Percentiles rank a stretch among this genome's conserved stretches.
phyloP scores from a whole-genome alignment of 2,113 vertebrate genomes.

The Colius striatus region DNA sequence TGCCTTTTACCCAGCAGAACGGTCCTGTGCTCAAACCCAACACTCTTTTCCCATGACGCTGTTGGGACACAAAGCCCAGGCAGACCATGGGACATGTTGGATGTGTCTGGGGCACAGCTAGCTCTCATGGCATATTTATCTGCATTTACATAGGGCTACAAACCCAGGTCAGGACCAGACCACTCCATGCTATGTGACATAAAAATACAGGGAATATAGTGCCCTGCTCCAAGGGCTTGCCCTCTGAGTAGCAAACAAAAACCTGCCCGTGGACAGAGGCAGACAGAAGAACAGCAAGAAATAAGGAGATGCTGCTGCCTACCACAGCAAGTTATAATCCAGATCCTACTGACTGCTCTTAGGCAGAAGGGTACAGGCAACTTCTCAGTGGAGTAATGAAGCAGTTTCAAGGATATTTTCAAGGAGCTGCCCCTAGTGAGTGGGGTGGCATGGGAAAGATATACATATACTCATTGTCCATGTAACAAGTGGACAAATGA shows the following conservation, averaged over 20 bases:
- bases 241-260: background rate
- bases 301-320: background rate
- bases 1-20: background rate
- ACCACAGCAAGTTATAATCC: background rate
- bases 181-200: background rate
- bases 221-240: background rate
- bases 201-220: background rate
- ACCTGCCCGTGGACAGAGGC: background rate
- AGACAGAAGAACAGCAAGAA: background rate
- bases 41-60: background rate
- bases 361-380: background rate
- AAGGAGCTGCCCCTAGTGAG: background rate
- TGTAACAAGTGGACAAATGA: fast-evolving
- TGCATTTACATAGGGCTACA: background rate
- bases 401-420: background rate
- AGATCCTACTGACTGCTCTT: background rate
- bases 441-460: background rate
- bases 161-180: background rate
- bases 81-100: no score
- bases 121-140: background rate
- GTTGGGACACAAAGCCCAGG: background rate
- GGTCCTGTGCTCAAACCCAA: background rate
- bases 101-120: background rate
- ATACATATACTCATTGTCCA: background rate
- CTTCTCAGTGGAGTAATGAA: background rate